Conservation (phyloP, 2,797 vertebrate species). For the Macropus fuliginosus region DNA sequence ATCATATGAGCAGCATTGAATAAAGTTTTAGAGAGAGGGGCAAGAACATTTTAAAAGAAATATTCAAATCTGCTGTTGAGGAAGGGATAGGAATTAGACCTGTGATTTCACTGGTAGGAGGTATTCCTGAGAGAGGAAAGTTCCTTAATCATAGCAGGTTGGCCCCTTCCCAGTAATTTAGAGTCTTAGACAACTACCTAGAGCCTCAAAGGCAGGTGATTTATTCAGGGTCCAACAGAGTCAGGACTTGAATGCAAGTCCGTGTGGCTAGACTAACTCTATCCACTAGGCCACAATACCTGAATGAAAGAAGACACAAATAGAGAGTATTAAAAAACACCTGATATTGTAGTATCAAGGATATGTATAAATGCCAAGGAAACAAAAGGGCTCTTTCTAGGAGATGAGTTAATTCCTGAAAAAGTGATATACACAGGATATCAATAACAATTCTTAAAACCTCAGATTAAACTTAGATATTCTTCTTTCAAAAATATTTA, state of each 20-base stretch:
- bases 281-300: not conserved
- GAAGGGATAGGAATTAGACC: not conserved
- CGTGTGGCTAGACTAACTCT: not conserved
- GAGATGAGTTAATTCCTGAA: not conserved
- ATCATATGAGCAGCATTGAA: not conserved
- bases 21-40: not conserved
- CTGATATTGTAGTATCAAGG: not conserved
- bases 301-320: not conserved
- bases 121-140: not conserved
- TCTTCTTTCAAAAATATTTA: no score
- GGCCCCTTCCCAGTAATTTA: not conserved
- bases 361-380: not conserved
- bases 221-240: not conserved
- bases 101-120: not conserved
- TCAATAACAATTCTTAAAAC: not conserved
- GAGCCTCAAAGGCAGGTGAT: not conserved
- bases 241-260: not conserved
- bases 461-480: not conserved
- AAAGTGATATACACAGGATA: not conserved
- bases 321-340: not conserved
- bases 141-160: not conserved
- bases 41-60: not conserved
- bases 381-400: not conserved
- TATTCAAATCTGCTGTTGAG: not conserved
- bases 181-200: not conserved